phyloP scores from a whole-genome alignment of 23 tunicate genomes.

The Trididemnum clinides region DNA sequence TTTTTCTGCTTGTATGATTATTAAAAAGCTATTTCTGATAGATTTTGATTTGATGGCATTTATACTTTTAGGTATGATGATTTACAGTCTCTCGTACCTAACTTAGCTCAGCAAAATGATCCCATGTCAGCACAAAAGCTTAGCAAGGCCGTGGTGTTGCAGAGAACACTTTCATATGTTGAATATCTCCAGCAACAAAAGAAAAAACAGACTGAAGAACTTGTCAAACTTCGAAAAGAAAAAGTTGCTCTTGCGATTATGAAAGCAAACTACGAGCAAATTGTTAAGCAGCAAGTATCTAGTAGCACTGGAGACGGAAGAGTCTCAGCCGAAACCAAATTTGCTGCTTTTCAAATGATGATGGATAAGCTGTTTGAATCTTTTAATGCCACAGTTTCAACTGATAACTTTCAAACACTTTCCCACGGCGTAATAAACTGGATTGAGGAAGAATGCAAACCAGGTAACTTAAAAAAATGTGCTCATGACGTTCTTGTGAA shows the following conservation, averaged over 20 bases:
- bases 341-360: conserved; percentile 60
- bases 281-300: conserved; percentile 70
- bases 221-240: conserved; percentile 62
- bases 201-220: conserved; percentile 80
- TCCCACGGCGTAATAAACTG: conserved; percentile 80
- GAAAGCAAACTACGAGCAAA: conserved; percentile 75
- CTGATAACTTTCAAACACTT: conserved; percentile 66
- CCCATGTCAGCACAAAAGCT: conserved; percentile 64
- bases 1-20: no score
- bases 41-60: no score
- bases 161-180: conserved; percentile 70
- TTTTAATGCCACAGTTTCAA: conserved; percentile 61
- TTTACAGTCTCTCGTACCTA: conserved; percentile 72
- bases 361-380: conserved; percentile 82
- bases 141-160: conserved; percentile 89
- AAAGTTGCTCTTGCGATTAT: conserved; percentile 70
- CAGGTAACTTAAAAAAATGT: conserved; percentile 39
- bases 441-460: conserved; percentile 93
- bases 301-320: conserved; percentile 10
- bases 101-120: conserved; percentile 31
- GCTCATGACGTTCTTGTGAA: conserved; percentile 43
- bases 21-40: no score
- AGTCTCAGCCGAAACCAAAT: conserved; percentile 74
- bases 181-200: conserved; percentile 83
- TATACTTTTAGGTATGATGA: conserved; percentile 70